Percentiles rank a stretch among this genome's conserved stretches.
Evolutionary conservation across 2,888 invertebrate genomes (phyloP).

Genomic region (Incurvaria masculella): DNA sequence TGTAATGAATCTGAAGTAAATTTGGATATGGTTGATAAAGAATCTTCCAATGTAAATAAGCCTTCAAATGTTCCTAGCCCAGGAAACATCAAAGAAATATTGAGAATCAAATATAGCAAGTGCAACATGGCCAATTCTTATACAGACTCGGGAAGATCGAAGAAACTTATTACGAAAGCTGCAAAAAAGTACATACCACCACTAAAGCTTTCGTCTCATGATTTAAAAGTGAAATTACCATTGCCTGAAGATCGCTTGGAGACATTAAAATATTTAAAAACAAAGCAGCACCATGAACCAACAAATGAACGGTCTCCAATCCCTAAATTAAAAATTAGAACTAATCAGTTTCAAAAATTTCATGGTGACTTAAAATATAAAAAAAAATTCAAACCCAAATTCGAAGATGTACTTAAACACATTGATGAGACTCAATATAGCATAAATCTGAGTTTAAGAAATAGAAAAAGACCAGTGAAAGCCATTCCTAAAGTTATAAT

Average conservation of each 20-base stretch:
- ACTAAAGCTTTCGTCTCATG: slow-evolving; percentile 33
- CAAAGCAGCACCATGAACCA: slow-evolving; percentile 34
- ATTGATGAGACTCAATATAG: slow-evolving; percentile 48
- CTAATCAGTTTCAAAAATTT: slow-evolving; percentile 5
- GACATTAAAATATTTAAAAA: slow-evolving; percentile 41
- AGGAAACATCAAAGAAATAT: slow-evolving; percentile 25
- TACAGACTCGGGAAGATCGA: background rate
- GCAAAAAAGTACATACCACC: slow-evolving; percentile 54
- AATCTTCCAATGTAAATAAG: slow-evolving; percentile 17
- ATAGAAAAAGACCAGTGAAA: slow-evolving; percentile 20
- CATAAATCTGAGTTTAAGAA: slow-evolving; percentile 41
- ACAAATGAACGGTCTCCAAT: slow-evolving; percentile 20
- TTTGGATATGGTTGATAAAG: too few species aligned
- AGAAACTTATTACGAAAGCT: slow-evolving; percentile 39
- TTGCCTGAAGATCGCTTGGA: slow-evolving; percentile 42
- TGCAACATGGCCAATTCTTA: background rate
- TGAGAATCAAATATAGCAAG: background rate
- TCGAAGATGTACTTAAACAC: slow-evolving; percentile 52
- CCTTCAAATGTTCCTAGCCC: slow-evolving; percentile 37
- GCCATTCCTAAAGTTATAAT: slow-evolving; percentile 48
- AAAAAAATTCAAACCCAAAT: slow-evolving; percentile 47
- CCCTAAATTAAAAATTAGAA: slow-evolving; percentile 9
- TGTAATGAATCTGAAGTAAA: too few species aligned
- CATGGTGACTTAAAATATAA: slow-evolving; percentile 20
- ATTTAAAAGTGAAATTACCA: slow-evolving; percentile 44